Evolutionary conservation across 2,888 invertebrate species (phyloP).

Genomic region (Cheilosia vernalis): DNA sequence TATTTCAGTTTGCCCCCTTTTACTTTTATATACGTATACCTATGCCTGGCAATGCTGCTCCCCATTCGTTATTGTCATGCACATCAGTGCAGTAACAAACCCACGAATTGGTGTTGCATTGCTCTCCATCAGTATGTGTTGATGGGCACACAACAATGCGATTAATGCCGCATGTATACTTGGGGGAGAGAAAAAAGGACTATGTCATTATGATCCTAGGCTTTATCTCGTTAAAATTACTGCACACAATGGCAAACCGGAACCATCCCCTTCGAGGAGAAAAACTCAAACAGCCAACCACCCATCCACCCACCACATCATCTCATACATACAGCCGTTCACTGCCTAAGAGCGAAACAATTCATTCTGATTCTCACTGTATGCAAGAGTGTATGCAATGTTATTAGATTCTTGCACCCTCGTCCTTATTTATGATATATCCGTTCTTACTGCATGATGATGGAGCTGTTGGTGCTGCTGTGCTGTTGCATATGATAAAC

Average conservation of each 20-base stretch:
- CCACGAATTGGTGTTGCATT: constrained; percentile 22
- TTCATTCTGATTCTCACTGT: constrained; percentile 53
- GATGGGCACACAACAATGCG: constrained; percentile 50
- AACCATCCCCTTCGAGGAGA: constrained; percentile 7
- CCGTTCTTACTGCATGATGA: constrained; percentile 28
- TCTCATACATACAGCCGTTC: constrained; percentile 15
- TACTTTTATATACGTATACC: too few species aligned
- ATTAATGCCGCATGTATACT: constrained; percentile 54
- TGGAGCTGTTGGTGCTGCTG: constrained; percentile 42
- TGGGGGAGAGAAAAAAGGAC: constrained; percentile 62
- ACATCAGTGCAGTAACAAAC: constrained; percentile 13
- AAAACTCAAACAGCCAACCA: constrained; percentile 39
- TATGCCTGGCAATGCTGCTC: constrained; percentile 44
- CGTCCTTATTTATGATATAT: constrained; percentile 39
- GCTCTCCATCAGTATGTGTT: constrained; percentile 48
- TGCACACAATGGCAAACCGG: constrained; percentile 77
- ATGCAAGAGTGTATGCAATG: constrained; percentile 68
- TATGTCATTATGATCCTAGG: constrained; percentile 76
- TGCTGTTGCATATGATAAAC: constrained; percentile 58
- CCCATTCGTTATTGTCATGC: constrained; percentile 28
- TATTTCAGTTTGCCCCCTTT: neutral
- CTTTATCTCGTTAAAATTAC: constrained; percentile 82
- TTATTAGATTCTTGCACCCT: constrained; percentile 70
- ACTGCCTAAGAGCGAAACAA: constrained; percentile 46
- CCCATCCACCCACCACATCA: constrained; percentile 29